These are phyloP conservation scores for Procambarus virginalis DNA, from an alignment of 1,140 invertebrate genomes.

Conservation along the genomic window DNA sequence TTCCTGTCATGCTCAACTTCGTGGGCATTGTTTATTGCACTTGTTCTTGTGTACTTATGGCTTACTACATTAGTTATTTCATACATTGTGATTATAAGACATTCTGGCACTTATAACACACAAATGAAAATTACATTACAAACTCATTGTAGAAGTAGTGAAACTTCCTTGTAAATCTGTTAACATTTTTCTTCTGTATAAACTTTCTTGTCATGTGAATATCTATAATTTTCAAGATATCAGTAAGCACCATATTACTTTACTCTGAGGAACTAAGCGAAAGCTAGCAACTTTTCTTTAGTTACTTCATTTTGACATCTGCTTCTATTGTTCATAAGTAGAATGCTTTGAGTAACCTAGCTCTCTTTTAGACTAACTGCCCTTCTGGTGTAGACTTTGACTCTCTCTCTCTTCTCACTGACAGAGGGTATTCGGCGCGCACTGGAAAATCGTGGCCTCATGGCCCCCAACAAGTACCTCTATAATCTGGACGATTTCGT, in stretches of 20 bases:
- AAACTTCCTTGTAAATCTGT: background rate
- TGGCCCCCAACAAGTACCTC: conserved; percentile 69
- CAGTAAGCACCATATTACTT: background rate
- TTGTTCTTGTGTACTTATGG: background rate
- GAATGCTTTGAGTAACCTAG: background rate
- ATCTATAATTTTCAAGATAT: background rate
- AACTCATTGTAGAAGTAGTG: background rate
- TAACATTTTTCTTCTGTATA: background rate
- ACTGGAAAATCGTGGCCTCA: conserved; percentile 61
- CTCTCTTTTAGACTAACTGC: conserved; percentile 26
- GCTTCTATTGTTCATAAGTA: background rate
- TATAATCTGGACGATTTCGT: conserved; percentile 69
- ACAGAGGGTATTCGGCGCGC: conserved; percentile 70
- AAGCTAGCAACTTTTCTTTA: background rate
- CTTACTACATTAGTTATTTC: background rate
- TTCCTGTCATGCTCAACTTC: background rate
- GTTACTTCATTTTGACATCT: background rate
- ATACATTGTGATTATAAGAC: background rate
- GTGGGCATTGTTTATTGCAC: background rate
- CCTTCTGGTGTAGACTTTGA: conserved; percentile 35
- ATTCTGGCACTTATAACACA: background rate
- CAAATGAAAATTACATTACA: background rate
- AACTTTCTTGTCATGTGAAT: background rate
- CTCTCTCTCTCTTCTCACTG: conserved; percentile 42
- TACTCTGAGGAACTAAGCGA: background rate